Conservation (phyloP, 2,888 invertebrate species). For the Rhamnusium bicolor region DNA sequence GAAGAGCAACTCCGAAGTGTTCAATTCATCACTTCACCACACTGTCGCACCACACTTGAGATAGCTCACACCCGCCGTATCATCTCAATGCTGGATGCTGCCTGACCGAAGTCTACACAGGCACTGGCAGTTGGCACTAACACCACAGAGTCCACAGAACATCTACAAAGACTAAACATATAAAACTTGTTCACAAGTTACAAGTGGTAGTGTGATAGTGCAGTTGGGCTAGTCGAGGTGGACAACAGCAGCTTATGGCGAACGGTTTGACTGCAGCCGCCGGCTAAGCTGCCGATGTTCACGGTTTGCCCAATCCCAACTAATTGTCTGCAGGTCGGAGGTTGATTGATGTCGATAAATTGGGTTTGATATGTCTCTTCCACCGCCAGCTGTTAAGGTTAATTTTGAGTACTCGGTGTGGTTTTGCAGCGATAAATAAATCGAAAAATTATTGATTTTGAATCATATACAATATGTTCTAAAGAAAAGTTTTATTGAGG, state of each 20-base stretch:
- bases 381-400: neutral
- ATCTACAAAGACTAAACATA: constrained; percentile 19
- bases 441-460: too few species aligned
- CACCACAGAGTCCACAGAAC: neutral
- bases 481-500: too few species aligned
- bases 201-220: constrained; percentile 20
- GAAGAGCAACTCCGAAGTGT: constrained; percentile 8
- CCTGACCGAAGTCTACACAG: constrained; percentile 36
- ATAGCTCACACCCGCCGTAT: constrained; percentile 13
- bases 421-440: neutral
- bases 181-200: constrained; percentile 4
- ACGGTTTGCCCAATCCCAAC: constrained; percentile 11
- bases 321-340: constrained; percentile 27
- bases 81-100: constrained; percentile 19
- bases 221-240: constrained; percentile 8
- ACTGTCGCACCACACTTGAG: constrained; percentile 14
- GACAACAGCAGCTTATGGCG: constrained; percentile 12
- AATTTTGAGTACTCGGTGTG: neutral
- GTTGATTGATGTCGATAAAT: constrained; percentile 16
- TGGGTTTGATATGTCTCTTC: neutral
- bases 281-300: constrained; percentile 14
- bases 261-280: constrained; percentile 10
- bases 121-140: constrained; percentile 30
- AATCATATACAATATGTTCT: too few species aligned
- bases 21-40: constrained; percentile 22